Base-by-base conservation (phyloP, 2,888 invertebrate genomes). In the Troides oblongomaculatus region DNA sequence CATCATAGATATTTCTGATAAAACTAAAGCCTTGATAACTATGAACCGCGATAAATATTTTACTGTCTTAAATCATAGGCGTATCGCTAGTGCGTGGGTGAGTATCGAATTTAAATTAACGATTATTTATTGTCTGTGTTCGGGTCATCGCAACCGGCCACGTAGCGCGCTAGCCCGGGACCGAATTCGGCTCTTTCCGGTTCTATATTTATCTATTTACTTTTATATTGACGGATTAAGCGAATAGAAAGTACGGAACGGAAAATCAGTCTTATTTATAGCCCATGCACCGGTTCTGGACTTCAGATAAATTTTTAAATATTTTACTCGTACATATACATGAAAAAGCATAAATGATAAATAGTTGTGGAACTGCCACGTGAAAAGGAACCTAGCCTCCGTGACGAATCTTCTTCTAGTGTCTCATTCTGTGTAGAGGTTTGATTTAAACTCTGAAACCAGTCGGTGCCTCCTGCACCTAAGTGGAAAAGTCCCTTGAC, bases 101-200 rank as follows among this genome's bases (percentile, higher is more conserved):
- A 85, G 81, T 81, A 81, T 84, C 82, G 85, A 87, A 87, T 90
- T 85, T 84, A 86, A 89, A 90, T 90, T 85, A 87, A 85, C 81
- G 80, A 84, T 86, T 82, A 89, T 89, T 87, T 89, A 89, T 86
- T 72, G 80, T 78, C 76, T 74, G 76, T 83, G 84, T 85, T 86
- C 85, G 77, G 85, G 82, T 81, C 81, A 81, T 81, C 79, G 79
- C 81, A 84, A 83, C 81, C 25, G 60, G 57, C 56, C 84, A 83
- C 80, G 80, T 79, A 75, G 78, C 79, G 77, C 78, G 76, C 77
- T 76, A 79, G 75, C 76, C 75, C 64, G 25, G 77, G 75, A 77
- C 30, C 8, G n/a, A 65, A 79, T 89, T 85, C 77, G 84, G 80
- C 76, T 77, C 82, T 86, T 89, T 88, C 89, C 88, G 83, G 87